Percentiles rank a stretch among this genome's conserved stretches.
Conservation (phyloP, 2,888 invertebrate species). For the Ichneumoninae sp. region DNA sequence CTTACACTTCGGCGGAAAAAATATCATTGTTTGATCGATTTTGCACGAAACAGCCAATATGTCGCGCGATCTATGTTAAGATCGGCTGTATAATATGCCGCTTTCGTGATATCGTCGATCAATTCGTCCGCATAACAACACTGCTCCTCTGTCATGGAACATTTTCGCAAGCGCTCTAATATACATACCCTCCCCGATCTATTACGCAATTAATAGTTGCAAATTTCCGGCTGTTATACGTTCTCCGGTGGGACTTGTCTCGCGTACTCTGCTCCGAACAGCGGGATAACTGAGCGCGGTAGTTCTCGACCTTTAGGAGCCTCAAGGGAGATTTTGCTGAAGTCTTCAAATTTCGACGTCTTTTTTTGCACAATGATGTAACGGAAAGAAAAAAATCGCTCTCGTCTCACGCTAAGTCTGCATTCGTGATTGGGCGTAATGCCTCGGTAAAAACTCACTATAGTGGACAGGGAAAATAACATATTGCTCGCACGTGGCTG, state of each 20-base stretch:
- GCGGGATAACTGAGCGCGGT: neutral
- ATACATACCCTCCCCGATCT: constrained; percentile 22
- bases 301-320: no score
- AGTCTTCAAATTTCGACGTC: neutral
- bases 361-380: neutral
- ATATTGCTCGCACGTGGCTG: constrained; percentile 49
- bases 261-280: neutral
- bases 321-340: no score
- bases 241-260: constrained; percentile 21
- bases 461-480: constrained; percentile 32
- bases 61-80: neutral
- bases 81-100: neutral
- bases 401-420: neutral
- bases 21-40: neutral
- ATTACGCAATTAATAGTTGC: constrained; percentile 58
- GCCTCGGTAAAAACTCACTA: neutral
- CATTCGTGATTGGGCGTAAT: constrained; percentile 19
- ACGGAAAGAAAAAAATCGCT: neutral
- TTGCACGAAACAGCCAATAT: neutral
- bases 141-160: neutral
- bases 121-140: constrained; percentile 28
- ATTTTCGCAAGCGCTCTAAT: constrained; percentile 43
- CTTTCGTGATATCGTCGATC: constrained; percentile 51
- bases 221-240: constrained; percentile 36
- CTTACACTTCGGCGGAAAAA: no score